A percentile compares a stretch with the other conserved stretches of the same genome.
phyloP scores from a whole-genome alignment of 2,797 vertebrate species.

The Lacerta agilis region DNA sequence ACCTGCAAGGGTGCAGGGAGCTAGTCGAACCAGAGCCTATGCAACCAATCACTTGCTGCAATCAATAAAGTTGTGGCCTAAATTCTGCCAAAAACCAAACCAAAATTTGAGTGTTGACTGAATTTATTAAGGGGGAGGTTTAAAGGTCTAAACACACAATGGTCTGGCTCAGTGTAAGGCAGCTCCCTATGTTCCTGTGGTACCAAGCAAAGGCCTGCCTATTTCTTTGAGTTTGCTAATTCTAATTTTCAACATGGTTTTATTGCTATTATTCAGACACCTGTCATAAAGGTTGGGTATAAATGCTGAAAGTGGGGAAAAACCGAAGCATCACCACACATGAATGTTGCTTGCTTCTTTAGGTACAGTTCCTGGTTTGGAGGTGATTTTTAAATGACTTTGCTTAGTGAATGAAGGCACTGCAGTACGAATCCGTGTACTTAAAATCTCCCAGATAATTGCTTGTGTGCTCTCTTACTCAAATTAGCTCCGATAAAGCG shows the following conservation, averaged over 20 bases:
- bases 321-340: neutral
- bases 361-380: conserved; percentile 10
- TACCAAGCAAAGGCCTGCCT: too few species aligned
- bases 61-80: too few species aligned
- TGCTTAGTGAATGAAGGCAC: conserved; percentile 2
- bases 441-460: conserved; percentile 12
- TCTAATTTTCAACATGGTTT: neutral
- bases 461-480: conserved; percentile 3
- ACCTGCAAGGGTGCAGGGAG: too few species aligned
- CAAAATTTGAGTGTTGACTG: too few species aligned
- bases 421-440: neutral
- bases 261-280: neutral
- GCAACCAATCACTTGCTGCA: too few species aligned
- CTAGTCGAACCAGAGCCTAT: too few species aligned
- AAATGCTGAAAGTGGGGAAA: neutral
- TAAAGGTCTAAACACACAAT: too few species aligned
- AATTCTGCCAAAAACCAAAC: too few species aligned
- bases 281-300: neutral
- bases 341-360: neutral
- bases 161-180: neutral
- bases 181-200: neutral
- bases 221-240: neutral
- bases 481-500: conserved; percentile 6
- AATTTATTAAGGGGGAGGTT: too few species aligned
- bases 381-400: neutral